These are phyloP conservation scores for Helicoverpa zea DNA, from an alignment of 1,140 invertebrate genomes.

Conservation along the genomic window DNA sequence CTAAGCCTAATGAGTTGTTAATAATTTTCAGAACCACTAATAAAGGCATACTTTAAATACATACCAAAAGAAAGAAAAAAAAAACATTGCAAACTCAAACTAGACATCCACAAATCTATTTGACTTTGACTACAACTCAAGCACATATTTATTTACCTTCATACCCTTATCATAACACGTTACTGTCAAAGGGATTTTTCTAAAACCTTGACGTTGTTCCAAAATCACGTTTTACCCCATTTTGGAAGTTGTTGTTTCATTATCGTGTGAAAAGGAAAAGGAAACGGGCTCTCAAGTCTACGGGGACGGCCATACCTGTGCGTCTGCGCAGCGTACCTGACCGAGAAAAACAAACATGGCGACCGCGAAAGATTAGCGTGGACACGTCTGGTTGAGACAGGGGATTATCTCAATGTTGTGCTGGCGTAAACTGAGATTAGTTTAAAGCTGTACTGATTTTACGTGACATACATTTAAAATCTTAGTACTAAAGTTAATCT, in stretches of 20 bases:
- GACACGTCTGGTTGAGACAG: slow-evolving; percentile 38
- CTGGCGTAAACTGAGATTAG: slow-evolving; percentile 25
- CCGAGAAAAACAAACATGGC: slow-evolving; percentile 81
- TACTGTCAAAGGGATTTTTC: slow-evolving; percentile 22
- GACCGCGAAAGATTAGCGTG: slow-evolving; percentile 53
- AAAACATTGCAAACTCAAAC: slow-evolving; percentile 15
- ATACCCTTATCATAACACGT: slow-evolving; percentile 31
- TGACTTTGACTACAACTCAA: slow-evolving; percentile 4
- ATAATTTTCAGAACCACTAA: too few species aligned
- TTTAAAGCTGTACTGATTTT: not conserved
- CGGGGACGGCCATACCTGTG: slow-evolving; percentile 70
- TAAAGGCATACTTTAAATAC: too few species aligned
- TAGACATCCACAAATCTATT: slow-evolving; percentile 5
- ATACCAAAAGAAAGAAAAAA: not conserved
- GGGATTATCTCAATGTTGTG: not conserved
- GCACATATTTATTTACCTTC: slow-evolving; percentile 33
- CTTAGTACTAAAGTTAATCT: too few species aligned
- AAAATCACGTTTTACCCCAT: slow-evolving; percentile 66
- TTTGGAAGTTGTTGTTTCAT: slow-evolving; percentile 75
- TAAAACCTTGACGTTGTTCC: slow-evolving; percentile 8
- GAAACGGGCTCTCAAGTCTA: slow-evolving; percentile 73
- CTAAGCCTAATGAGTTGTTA: too few species aligned
- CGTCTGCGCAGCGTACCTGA: slow-evolving; percentile 78
- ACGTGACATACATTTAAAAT: too few species aligned
- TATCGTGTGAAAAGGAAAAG: slow-evolving; percentile 80